A percentile compares a stretch with the other conserved stretches of the same genome.
These are phyloP conservation scores for Tridacna crocea DNA, from an alignment of 2,888 invertebrate species.

Conservation along the genomic window DNA sequence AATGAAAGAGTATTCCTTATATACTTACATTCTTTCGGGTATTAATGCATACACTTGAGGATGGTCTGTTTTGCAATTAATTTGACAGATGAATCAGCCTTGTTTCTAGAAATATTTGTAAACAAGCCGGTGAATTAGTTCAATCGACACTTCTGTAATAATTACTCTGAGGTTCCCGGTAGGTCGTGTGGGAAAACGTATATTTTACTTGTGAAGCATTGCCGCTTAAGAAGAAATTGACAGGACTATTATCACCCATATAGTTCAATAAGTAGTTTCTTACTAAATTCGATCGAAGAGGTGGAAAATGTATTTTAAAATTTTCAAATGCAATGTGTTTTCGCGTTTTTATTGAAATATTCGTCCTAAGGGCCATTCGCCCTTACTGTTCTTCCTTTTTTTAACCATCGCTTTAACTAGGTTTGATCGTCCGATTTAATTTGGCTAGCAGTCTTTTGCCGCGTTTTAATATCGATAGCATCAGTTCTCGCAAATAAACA, in stretches of 20 bases:
- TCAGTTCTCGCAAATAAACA: no score
- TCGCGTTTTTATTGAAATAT: neutral
- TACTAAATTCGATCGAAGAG: no score
- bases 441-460: neutral
- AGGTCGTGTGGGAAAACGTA: neutral
- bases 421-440: neutral
- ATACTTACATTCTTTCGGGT: no score
- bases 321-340: neutral
- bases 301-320: neutral
- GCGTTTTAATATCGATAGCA: no score
- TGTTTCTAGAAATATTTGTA: neutral
- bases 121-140: slow-evolving; percentile 12
- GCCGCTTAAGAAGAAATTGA: no score
- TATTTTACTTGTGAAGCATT: neutral
- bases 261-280: no score
- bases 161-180: neutral
- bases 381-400: neutral
- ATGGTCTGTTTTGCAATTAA: no score
- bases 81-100: no score
- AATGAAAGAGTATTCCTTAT: no score
- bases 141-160: neutral
- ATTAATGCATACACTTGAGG: no score
- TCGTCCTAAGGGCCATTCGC: neutral
- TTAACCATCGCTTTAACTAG: no score
- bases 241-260: no score